A percentile compares a stretch with the other conserved stretches of the same genome.
These are phyloP conservation scores for Drosophila borborema DNA, from an alignment of 2,888 invertebrate species.

Conservation along the genomic window DNA sequence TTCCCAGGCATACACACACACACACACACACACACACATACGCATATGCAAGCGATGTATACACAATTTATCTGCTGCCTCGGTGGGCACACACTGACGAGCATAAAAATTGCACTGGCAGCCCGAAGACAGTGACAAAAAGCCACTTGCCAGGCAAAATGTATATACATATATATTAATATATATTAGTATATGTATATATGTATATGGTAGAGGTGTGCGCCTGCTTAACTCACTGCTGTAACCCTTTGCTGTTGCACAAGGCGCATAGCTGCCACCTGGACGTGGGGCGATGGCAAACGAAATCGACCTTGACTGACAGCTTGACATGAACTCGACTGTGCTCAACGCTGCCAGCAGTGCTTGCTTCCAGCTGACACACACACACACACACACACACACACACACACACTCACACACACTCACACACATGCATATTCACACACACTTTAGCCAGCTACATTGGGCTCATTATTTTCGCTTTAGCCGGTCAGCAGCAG, in stretches of 20 bases:
- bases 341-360: constrained; percentile 55
- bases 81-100: constrained; percentile 45
- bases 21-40: constrained; percentile 10
- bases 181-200: constrained; percentile 5
- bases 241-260: constrained; percentile 44
- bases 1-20: constrained; percentile 40
- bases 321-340: constrained; percentile 79
- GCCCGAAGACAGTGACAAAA: constrained; percentile 76
- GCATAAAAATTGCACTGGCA: constrained; percentile 76
- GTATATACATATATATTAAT: constrained; percentile 14
- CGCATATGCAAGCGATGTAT: constrained; percentile 19
- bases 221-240: constrained; percentile 14
- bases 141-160: constrained; percentile 67
- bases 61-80: constrained; percentile 51
- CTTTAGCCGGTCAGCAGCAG: constrained; percentile 68
- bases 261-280: constrained; percentile 54
- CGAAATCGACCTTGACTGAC: constrained; percentile 79
- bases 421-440: constrained; percentile 5
- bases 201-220: constrained; percentile 14
- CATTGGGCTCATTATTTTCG: constrained; percentile 76
- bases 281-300: constrained; percentile 41
- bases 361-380: constrained; percentile 4
- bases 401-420: constrained; percentile 2
- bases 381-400: constrained; percentile 6
- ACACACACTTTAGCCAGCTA: constrained; percentile 36